A percentile compares a stretch with the other conserved stretches of the same genome.
These are phyloP conservation scores for Petromus typicus DNA, from an alignment of 2,113 vertebrate genomes.

Conservation along the genomic window DNA sequence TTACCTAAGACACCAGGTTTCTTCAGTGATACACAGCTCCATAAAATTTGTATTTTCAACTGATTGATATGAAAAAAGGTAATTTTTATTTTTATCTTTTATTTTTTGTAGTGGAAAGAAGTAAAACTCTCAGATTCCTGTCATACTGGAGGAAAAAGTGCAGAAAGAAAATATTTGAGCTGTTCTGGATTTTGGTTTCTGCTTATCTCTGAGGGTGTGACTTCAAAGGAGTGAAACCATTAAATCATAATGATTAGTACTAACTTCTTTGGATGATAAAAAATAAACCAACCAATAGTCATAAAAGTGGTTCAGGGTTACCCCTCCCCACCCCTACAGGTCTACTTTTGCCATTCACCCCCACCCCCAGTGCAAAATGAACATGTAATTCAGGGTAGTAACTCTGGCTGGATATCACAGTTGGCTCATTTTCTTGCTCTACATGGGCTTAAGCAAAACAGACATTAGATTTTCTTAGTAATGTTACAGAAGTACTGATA, in stretches of 20 bases:
- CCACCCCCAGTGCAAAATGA: slow-evolving; percentile 66
- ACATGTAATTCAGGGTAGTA: slow-evolving; percentile 53
- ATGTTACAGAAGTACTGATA: too few species aligned
- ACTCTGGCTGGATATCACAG: neutral
- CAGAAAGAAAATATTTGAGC: neutral
- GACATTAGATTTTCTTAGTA: too few species aligned
- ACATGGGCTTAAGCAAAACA: too few species aligned
- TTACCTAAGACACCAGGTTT: slow-evolving; percentile 50
- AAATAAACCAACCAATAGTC: slow-evolving; percentile 70
- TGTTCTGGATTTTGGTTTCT: slow-evolving; percentile 22
- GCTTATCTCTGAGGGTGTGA: slow-evolving; percentile 46
- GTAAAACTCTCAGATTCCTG: slow-evolving; percentile 24
- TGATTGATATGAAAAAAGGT: neutral
- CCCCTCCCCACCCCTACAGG: slow-evolving; percentile 17
- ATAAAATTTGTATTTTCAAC: slow-evolving; percentile 25
- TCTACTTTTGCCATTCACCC: slow-evolving; percentile 43
- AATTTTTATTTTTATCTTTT: neutral
- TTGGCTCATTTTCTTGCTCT: slow-evolving; percentile 14
- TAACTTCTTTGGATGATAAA: slow-evolving; percentile 59
- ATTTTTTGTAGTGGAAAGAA: neutral
- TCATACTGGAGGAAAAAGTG: neutral
- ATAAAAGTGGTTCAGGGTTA: slow-evolving; percentile 62
- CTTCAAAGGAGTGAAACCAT: slow-evolving; percentile 20
- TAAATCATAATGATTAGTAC: slow-evolving; percentile 70
- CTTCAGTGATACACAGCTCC: slow-evolving; percentile 31